Evolutionary conservation across 2,113 vertebrate genomes (phyloP), one percentile per base, ranked within the genome.

Genomic region (Hoplias malabaricus): DNA sequence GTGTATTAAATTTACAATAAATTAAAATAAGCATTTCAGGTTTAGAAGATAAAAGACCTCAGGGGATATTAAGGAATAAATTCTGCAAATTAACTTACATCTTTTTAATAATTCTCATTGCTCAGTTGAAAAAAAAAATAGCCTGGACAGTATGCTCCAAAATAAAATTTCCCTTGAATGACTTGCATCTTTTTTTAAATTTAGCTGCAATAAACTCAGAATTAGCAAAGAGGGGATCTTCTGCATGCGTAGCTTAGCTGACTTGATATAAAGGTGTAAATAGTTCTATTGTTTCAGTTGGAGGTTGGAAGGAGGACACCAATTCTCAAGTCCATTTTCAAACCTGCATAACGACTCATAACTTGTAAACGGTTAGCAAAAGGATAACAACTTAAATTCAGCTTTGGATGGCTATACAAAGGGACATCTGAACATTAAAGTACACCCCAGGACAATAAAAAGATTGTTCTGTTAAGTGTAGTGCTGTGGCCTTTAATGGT

Each of bases 11-110:
- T 71, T 67, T 75, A 70, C 50, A 66, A 31, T 40, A 42, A 29
- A 36, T 57, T 59, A 12, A 25, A 12, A 27, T 56, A 50, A 16
- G 54, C 68, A 27, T 75, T 79, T 80, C 81, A 76, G 77, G 77
- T 66, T 72, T 33, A 29, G 46, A 27, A 53, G 33, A 53, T 31
- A 69, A 48, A 79, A 71, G 29, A 68, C 59, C 81, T 83, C 81
- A 83, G 81, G 81, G 77, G 67, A 79, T 16, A 77, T 11, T 29
- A 31, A 34, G n/a, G 54, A 79, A 79, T 13, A 27, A 56, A 50
- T 29, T 69, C 34, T 5, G 34, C 29, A 21, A 70, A 70, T 21
- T 14, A 48, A 19, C 36, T 46, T 73, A 1, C 8, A n/a, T 59
- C 23, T 70, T 77, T 36, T 66, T 5, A 27, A 66, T 21, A 66